Percentiles rank a stretch among this genome's conserved stretches.
phyloP scores from a whole-genome alignment of 2,888 invertebrate species.

The Stenodema calcarata region DNA sequence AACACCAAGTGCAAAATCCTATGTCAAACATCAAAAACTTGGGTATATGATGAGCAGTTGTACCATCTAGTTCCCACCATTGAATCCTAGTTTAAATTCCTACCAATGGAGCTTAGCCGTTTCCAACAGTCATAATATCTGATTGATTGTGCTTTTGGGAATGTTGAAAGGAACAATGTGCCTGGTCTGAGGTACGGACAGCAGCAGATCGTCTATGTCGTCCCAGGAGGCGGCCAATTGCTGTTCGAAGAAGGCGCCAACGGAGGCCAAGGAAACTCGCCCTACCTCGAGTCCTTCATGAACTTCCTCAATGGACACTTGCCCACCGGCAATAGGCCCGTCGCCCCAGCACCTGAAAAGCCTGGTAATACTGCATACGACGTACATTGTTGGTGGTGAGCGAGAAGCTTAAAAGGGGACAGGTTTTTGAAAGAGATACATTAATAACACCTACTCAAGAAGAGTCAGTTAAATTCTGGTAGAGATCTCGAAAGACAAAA shows the following conservation, averaged over 20 bases:
- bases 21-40: no score
- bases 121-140: background rate
- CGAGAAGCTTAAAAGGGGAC: no score
- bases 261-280: conserved; percentile 36
- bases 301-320: conserved; percentile 37
- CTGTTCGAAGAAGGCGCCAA: conserved; percentile 52
- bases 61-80: background rate
- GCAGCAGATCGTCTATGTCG: conserved; percentile 50
- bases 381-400: no score
- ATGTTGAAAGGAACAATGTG: conserved; percentile 50
- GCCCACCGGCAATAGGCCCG: background rate
- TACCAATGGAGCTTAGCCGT: background rate
- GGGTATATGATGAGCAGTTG: no score
- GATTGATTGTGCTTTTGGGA: conserved; percentile 1
- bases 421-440: no score
- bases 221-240: conserved; percentile 49
- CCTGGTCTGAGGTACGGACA: conserved; percentile 49
- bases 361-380: conserved; percentile 23
- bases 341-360: conserved; percentile 1
- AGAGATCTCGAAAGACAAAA: no score
- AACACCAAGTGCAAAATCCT: no score
- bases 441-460: no score
- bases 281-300: conserved; percentile 33
- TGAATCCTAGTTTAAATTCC: background rate
- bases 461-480: no score